Conservation (phyloP, 2,113 vertebrate species). For the Pangasianodon gigas region DNA sequence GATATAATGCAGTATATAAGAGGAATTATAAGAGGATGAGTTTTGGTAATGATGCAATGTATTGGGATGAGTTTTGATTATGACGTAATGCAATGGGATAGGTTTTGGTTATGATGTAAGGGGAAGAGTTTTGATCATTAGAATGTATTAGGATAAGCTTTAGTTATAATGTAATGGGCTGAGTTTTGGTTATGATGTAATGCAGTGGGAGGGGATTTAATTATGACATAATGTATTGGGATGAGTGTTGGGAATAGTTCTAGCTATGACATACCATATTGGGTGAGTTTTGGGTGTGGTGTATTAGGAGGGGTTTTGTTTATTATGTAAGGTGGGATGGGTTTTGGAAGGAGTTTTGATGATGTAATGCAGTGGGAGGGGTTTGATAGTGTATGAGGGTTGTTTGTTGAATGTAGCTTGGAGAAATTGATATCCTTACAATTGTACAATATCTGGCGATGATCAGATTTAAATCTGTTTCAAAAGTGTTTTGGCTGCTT, state of each 20-base stretch:
- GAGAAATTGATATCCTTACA: conserved; percentile 2
- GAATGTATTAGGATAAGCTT: background rate
- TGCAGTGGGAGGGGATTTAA: no score
- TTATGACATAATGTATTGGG: background rate
- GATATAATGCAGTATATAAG: background rate
- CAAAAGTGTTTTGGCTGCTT: background rate
- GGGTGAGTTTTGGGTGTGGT: no score
- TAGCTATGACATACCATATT: no score
- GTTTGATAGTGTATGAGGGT: background rate
- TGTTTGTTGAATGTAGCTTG: background rate
- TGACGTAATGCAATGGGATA: background rate
- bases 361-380: background rate
- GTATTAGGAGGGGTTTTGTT: background rate
- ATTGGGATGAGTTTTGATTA: background rate
- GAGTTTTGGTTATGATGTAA: no score
- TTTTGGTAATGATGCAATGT: background rate
- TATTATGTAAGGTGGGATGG: background rate
- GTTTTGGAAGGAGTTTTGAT: background rate
- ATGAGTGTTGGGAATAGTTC: background rate
- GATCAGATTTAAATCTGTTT: background rate
- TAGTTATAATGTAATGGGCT: no score
- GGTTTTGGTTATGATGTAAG: no score
- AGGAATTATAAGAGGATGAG: background rate
- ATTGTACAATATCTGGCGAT: background rate
- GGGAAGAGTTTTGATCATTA: no score